These are phyloP conservation scores for Galagoides demidoff DNA, from an alignment of 2,797 vertebrate genomes.

Conservation along the genomic window DNA sequence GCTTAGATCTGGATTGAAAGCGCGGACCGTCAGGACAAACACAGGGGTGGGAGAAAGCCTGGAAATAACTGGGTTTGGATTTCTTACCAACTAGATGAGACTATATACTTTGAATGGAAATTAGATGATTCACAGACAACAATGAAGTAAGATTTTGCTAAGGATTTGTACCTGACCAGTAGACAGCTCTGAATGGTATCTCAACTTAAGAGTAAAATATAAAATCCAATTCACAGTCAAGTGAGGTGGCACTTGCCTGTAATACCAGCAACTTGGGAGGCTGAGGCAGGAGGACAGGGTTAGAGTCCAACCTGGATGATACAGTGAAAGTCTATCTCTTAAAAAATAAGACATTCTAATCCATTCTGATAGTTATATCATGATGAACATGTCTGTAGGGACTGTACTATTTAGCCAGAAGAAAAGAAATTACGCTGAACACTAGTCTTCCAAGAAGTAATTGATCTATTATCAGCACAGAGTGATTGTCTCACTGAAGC, in stretches of 20 bases:
- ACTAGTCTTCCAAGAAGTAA: slow-evolving; percentile 31
- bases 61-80: not conserved
- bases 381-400: slow-evolving; percentile 20
- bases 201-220: not conserved
- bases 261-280: not conserved
- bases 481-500: slow-evolving; percentile 59
- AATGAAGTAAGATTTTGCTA: slow-evolving; percentile 15
- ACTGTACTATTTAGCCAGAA: slow-evolving; percentile 58
- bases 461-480: slow-evolving; percentile 56
- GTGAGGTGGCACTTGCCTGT: not conserved
- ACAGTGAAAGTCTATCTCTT: not conserved
- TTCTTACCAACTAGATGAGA: not conserved
- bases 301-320: not conserved
- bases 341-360: not conserved
- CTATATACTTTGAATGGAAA: not conserved
- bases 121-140: not conserved
- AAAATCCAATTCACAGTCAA: slow-evolving; percentile 32
- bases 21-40: not conserved
- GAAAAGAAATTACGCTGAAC: slow-evolving; percentile 21
- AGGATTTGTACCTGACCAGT: not conserved
- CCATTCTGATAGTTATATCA: slow-evolving; percentile 42
- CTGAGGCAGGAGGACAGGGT: not conserved
- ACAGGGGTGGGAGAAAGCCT: not conserved
- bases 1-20: not conserved
- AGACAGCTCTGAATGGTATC: not conserved